Evolutionary conservation across 2,797 vertebrate genomes (phyloP).

Genomic region (Gallirallus australis): DNA sequence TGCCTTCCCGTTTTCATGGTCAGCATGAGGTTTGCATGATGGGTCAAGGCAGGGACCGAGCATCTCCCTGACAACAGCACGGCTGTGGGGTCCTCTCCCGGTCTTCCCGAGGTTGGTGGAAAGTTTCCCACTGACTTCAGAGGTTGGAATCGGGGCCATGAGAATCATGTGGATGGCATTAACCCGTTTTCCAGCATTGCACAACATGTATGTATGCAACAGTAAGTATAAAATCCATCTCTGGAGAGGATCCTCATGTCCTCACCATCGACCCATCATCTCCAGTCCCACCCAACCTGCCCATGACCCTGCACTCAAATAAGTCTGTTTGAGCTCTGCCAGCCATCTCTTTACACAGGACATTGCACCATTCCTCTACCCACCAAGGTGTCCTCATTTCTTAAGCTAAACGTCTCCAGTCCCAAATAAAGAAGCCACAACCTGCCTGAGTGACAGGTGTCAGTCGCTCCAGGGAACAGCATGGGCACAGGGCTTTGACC

Average conservation of each 20-base stretch:
- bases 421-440: neutral
- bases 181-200: neutral
- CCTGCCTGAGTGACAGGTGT: neutral
- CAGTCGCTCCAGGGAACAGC: neutral
- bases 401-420: neutral
- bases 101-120: neutral
- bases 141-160: neutral
- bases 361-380: neutral
- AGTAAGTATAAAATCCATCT: neutral
- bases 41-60: neutral
- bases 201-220: fast-evolving
- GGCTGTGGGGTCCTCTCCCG: fast-evolving
- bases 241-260: neutral
- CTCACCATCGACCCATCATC: neutral
- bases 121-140: neutral
- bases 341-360: neutral
- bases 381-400: neutral
- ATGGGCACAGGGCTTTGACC: neutral
- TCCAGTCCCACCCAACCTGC: fast-evolving
- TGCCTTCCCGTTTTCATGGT: neutral
- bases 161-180: neutral
- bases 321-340: neutral
- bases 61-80: conserved; percentile 9
- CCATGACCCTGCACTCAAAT: fast-evolving
- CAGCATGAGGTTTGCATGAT: fast-evolving